A percentile compares a stretch with the other conserved stretches of the same genome.
Conservation (phyloP, 2,797 vertebrate species). For the Gallirallus australis region DNA sequence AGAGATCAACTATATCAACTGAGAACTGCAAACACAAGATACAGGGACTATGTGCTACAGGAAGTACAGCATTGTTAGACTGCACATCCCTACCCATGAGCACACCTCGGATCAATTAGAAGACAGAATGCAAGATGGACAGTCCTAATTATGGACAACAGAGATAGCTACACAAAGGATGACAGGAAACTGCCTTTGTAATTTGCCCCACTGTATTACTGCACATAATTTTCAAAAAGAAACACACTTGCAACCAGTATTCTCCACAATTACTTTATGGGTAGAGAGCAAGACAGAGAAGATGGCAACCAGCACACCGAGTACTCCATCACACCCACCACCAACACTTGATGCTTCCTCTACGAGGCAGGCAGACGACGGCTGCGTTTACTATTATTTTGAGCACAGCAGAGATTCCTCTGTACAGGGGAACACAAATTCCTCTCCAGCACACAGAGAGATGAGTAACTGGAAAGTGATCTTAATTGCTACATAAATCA, state of each 20-base stretch:
- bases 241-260: neutral
- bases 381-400: neutral
- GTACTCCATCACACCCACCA: neutral
- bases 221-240: neutral
- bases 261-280: neutral
- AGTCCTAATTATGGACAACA: neutral
- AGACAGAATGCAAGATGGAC: neutral
- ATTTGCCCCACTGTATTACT: neutral
- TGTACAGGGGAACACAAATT: neutral
- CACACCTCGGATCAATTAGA: neutral
- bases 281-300: neutral
- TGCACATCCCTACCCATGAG: neutral
- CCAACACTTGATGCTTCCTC: neutral
- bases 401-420: neutral
- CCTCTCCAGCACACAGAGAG: neutral
- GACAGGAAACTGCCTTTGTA: neutral
- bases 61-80: neutral
- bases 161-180: neutral
- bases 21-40: neutral
- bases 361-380: neutral
- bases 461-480: conserved; percentile 47
- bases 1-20: neutral
- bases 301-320: neutral
- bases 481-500: conserved; percentile 62
- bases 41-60: neutral